Base-by-base conservation (phyloP, 2,888 invertebrate genomes). In the Cryptus armator region DNA sequence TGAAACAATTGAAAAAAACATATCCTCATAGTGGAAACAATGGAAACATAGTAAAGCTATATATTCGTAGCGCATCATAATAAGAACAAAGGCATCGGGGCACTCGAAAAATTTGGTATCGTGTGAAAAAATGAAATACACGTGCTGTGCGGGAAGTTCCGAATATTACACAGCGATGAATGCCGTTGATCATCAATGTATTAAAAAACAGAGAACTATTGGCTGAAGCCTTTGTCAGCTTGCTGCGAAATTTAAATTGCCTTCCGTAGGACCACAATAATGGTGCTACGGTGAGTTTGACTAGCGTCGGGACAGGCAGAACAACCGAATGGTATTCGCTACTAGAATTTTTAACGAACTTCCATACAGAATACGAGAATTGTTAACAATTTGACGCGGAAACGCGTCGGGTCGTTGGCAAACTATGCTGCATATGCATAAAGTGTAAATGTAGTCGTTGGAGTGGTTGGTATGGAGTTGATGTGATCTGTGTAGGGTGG, bases 1-100 rank as follows among this genome's bases (percentile, higher is more conserved):
- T 93, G 91, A 12, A 93, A 93, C 90, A 91, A 51, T 32, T 1
- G 5, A 29, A 59, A 32, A 5, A 59, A n/a, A 24, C 24, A 24
- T 24, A 24, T 24, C 2, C 2, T 24, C 24, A 24, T 24, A 24
- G 2, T 24, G 24, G 24, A 24, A 24, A 24, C 24, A 24, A 24
- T 24, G 24, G 24, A 24, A 3, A 24, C 24, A 24, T 24, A 24
- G 24, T 24, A 24, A 24, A 24, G 2, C 3, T 24, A 2, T 24
- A 24, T 24, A 24, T 24, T 24, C 24, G 24, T 19, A 19, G 19
- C 19, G 19, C 24, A 24, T 24, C 24, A 24, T 24, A 24, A 2
- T 3, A 24, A 24, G 24, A 24, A 24, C 24, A 24, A 24, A 24
- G 24, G 24, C 24, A 24, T 24, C 24, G 24, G 24, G 24, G 24